phyloP scores from a whole-genome alignment of 2,888 invertebrate species.

The Polietes domitor region DNA sequence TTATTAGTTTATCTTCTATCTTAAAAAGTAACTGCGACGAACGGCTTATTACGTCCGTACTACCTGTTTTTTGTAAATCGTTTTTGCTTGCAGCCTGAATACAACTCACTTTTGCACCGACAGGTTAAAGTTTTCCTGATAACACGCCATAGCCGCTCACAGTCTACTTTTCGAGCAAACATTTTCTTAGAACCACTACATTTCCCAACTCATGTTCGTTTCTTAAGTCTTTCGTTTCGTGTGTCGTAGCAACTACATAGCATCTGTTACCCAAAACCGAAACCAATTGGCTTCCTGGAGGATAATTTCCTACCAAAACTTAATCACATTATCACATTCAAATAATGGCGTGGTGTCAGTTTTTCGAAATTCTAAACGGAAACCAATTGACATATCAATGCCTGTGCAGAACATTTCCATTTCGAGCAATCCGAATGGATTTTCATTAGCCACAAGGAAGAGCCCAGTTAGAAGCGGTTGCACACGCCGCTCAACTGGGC shows the following conservation, averaged over 20 bases:
- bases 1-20: too few species aligned
- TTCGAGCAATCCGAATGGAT: slow-evolving; percentile 6
- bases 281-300: slow-evolving; percentile 55
- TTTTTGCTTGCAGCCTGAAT: too few species aligned
- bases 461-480: neutral
- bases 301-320: slow-evolving; percentile 64
- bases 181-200: too few species aligned
- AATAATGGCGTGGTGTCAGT: slow-evolving; percentile 61
- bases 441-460: slow-evolving; percentile 29
- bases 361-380: slow-evolving; percentile 57
- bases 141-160: too few species aligned
- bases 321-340: slow-evolving; percentile 64
- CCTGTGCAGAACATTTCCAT: slow-evolving; percentile 23
- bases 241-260: neutral
- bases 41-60: too few species aligned
- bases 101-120: too few species aligned
- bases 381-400: slow-evolving; percentile 69
- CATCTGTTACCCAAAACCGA: neutral
- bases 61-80: too few species aligned
- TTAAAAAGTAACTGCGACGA: too few species aligned
- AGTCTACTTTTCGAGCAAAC: too few species aligned
- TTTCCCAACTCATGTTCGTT: slow-evolving; percentile 24
- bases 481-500: slow-evolving; percentile 7
- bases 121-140: too few species aligned
- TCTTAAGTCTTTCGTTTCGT: slow-evolving; percentile 57